These are phyloP conservation scores for Ceyx cyanopectus DNA, from an alignment of 2,113 vertebrate species.

Conservation along the genomic window DNA sequence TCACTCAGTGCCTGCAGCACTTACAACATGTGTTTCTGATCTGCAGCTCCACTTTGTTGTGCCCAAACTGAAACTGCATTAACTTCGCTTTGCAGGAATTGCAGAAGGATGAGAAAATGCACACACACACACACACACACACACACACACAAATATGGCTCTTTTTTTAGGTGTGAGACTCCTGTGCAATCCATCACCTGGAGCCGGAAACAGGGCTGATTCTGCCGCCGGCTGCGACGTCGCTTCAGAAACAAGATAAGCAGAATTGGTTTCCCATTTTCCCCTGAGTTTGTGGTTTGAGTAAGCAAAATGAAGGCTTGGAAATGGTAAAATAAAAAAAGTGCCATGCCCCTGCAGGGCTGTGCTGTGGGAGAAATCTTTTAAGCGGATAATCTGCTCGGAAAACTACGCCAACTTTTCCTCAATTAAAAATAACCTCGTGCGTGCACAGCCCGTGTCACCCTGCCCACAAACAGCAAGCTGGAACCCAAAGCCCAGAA, in stretches of 20 bases:
- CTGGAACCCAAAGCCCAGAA: neutral
- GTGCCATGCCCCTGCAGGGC: neutral
- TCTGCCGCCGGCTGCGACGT: neutral
- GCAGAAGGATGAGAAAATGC: slow-evolving; percentile 38
- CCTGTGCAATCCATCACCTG: neutral
- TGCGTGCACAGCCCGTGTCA: accelerated
- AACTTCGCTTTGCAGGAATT: slow-evolving; percentile 26
- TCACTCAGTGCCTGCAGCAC: slow-evolving; percentile 74
- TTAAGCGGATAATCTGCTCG: neutral
- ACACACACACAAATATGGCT: no score
- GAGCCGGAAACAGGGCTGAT: neutral
- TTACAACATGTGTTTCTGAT: slow-evolving; percentile 85
- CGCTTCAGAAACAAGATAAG: neutral
- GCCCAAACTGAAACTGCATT: slow-evolving; percentile 74
- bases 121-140: neutral
- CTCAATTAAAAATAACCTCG: accelerated
- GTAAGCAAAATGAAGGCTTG: neutral
- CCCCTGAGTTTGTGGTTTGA: neutral
- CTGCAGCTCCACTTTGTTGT: slow-evolving; percentile 78
- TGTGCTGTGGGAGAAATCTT: neutral
- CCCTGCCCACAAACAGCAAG: neutral
- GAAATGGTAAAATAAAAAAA: neutral
- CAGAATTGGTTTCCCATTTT: accelerated
- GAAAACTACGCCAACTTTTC: neutral
- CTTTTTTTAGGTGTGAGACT: neutral